These are phyloP conservation scores for Volucella inflata DNA, from an alignment of 2,888 invertebrate species.

Conservation along the genomic window DNA sequence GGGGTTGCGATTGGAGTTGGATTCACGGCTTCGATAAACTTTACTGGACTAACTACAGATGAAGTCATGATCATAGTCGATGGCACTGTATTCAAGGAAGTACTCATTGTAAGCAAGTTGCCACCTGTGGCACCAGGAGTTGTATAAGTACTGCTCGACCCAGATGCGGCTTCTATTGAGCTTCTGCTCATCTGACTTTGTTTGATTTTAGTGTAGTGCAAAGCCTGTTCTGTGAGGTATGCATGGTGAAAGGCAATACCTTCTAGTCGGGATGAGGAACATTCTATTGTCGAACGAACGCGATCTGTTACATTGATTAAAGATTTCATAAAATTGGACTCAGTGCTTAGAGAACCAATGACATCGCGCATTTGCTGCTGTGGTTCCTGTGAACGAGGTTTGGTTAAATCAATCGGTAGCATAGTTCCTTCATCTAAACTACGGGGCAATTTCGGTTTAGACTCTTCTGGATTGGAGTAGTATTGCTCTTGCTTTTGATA, in stretches of 20 bases:
- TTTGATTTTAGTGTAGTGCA: constrained; percentile 89
- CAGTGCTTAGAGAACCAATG: constrained; percentile 80
- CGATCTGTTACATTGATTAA: constrained; percentile 83
- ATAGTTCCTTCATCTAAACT: constrained; percentile 80
- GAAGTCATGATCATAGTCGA: constrained; percentile 36
- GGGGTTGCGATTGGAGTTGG: neutral
- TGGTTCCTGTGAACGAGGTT: constrained; percentile 78
- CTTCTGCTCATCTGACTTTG: constrained; percentile 85
- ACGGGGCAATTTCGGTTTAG: constrained; percentile 79
- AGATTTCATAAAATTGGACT: constrained; percentile 82
- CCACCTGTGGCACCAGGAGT: constrained; percentile 71
- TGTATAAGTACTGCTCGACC: constrained; percentile 82
- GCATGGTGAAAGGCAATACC: constrained; percentile 89
- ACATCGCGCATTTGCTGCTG: constrained; percentile 80
- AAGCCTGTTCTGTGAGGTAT: constrained; percentile 89
- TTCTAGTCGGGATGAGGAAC: constrained; percentile 79
- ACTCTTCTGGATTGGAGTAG: constrained; percentile 83
- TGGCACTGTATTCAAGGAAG: constrained; percentile 6
- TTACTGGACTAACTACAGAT: neutral
- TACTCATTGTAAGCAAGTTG: constrained; percentile 25
- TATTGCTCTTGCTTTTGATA: constrained; percentile 84
- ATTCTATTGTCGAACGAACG: constrained; percentile 79
- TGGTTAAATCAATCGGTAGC: constrained; percentile 83
- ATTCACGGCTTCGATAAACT: constrained; percentile 8
- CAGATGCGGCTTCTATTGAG: constrained; percentile 85